Evolutionary conservation across 2,797 vertebrate genomes (phyloP).

Genomic region (Tadarida brasiliensis): DNA sequence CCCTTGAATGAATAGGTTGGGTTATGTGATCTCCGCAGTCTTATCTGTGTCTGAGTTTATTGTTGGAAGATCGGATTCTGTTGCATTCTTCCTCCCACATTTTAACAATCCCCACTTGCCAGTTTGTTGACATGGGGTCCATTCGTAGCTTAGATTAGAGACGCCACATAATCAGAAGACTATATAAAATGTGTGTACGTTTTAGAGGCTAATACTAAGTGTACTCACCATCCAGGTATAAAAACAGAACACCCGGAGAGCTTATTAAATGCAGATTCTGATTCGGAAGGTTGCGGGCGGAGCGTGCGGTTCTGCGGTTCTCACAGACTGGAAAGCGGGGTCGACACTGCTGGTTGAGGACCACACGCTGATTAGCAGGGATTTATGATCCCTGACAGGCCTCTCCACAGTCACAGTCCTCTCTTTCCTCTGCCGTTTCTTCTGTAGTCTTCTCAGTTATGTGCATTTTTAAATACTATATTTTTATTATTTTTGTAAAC

Average conservation of each 20-base stretch:
- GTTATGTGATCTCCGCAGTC: neutral
- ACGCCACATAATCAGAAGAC: neutral
- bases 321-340: neutral
- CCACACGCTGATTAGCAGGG: neutral
- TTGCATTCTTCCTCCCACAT: neutral
- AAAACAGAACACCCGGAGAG: neutral
- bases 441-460: neutral
- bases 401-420: neutral
- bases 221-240: neutral
- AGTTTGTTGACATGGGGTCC: neutral
- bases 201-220: neutral
- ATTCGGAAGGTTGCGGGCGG: neutral
- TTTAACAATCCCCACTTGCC: neutral
- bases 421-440: neutral
- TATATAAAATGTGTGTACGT: neutral
- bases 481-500: neutral
- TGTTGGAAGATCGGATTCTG: neutral
- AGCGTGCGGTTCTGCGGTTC: neutral
- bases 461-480: neutral
- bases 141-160: neutral
- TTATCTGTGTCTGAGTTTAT: neutral
- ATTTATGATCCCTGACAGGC: neutral
- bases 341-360: accelerated
- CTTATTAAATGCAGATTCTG: neutral
- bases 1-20: neutral